Evolutionary conservation across 2,113 vertebrate genomes (phyloP).

Genomic region (Catharus minimus): DNA sequence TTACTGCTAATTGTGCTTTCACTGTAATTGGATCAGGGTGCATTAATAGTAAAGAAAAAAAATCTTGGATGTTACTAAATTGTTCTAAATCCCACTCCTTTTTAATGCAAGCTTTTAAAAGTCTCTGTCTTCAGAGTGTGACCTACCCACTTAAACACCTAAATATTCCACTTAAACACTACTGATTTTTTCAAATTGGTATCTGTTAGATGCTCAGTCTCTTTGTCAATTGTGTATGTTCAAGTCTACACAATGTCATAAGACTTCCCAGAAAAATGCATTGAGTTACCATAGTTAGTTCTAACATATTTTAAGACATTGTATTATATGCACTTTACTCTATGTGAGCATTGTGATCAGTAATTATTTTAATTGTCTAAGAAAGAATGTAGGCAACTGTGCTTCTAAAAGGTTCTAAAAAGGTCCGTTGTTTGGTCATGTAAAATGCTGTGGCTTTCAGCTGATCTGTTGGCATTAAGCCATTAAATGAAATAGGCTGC

Average conservation of each 20-base stretch:
- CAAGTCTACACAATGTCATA: background rate
- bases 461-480: background rate
- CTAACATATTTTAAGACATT: background rate
- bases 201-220: background rate
- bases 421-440: background rate
- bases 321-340: background rate
- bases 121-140: background rate
- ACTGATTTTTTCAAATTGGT: background rate
- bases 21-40: background rate
- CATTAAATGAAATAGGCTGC: background rate
- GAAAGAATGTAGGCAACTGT: background rate
- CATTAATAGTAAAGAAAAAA: background rate
- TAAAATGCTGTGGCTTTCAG: background rate
- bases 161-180: background rate
- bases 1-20: background rate
- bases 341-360: background rate
- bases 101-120: background rate
- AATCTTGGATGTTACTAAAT: background rate
- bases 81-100: background rate
- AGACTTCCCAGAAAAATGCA: background rate
- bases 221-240: rapidly evolving
- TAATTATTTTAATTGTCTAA: background rate
- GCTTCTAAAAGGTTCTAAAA: background rate
- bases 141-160: background rate
- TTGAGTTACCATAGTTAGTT: background rate